These are phyloP conservation scores for Mnemiopsis leidyi DNA, from an alignment of 37 sponge, comb jelly and placozoan genomes.

Conservation along the genomic window DNA sequence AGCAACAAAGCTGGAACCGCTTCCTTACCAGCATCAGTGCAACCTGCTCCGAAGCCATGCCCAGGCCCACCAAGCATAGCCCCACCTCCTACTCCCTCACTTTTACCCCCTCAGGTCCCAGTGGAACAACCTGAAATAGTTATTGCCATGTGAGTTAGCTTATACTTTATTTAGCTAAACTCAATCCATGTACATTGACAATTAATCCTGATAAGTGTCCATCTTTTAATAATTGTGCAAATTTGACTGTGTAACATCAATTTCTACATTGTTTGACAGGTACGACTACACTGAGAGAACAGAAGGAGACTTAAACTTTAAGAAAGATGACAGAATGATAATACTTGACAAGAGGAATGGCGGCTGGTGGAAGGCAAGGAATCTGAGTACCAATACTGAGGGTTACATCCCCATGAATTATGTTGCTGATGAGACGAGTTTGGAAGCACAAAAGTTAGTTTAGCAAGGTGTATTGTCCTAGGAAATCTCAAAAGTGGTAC, in stretches of 20 bases:
- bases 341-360: constrained; percentile 75
- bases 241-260: too few relatives aligned
- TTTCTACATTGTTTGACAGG: too few relatives aligned
- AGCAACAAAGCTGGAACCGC: background rate
- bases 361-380: constrained; percentile 91
- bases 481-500: too few relatives aligned
- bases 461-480: background rate
- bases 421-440: constrained; percentile 75
- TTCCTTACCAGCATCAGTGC: background rate
- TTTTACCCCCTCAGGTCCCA: background rate
- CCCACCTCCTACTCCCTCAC: background rate
- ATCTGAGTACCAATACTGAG: constrained; percentile 69
- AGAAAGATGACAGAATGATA: constrained; percentile 81
- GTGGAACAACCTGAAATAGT: background rate
- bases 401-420: constrained; percentile 93
- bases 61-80: constrained; percentile 16
- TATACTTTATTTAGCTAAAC: too few relatives aligned
- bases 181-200: too few relatives aligned
- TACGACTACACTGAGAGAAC: constrained; percentile 82
- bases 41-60: background rate
- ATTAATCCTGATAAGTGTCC: too few relatives aligned
- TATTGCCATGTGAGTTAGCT: constrained; percentile 6
- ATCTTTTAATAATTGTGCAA: too few relatives aligned
- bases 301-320: constrained; percentile 80
- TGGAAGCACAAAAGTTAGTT: constrained; percentile 94